phyloP scores from a whole-genome alignment of 2,888 invertebrate genomes.

The Acleris sparsana region DNA sequence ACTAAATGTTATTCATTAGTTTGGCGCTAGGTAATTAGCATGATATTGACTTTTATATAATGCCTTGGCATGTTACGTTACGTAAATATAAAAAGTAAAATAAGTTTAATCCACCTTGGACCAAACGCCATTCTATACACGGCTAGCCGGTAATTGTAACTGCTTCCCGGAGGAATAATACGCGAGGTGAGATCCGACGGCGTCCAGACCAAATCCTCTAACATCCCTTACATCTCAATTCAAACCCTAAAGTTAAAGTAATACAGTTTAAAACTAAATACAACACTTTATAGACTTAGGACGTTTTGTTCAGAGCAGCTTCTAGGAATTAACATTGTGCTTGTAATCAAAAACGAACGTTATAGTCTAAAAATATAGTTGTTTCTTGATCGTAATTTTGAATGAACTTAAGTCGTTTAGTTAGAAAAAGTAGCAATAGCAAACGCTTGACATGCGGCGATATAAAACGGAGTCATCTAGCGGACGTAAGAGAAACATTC shows the following conservation, averaged over 20 bases:
- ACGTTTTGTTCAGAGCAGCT: neutral
- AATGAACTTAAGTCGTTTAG: neutral
- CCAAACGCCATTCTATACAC: slow-evolving; percentile 55
- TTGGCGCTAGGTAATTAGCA: no score
- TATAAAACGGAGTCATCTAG: slow-evolving; percentile 8
- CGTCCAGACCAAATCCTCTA: slow-evolving; percentile 51
- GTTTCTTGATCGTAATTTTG: neutral
- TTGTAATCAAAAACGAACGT: neutral
- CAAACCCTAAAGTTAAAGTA: neutral
- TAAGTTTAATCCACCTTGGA: slow-evolving; percentile 41
- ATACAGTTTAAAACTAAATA: neutral
- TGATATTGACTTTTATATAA: neutral
- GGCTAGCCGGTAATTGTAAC: slow-evolving; percentile 75
- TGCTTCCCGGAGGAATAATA: slow-evolving; percentile 71
- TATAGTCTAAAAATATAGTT: neutral
- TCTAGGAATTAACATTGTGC: neutral
- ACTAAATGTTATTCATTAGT: no score
- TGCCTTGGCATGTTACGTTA: no score
- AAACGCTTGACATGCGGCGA: slow-evolving; percentile 10
- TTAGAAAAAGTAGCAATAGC: neutral
- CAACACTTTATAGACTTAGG: neutral
- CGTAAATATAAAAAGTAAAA: neutral
- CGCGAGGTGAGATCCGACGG: slow-evolving; percentile 70
- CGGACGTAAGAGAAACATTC: slow-evolving; percentile 3
- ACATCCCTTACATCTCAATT: neutral